These are phyloP conservation scores for Paracyclopina nana DNA, from an alignment of 1,140 invertebrate genomes.

Conservation along the genomic window DNA sequence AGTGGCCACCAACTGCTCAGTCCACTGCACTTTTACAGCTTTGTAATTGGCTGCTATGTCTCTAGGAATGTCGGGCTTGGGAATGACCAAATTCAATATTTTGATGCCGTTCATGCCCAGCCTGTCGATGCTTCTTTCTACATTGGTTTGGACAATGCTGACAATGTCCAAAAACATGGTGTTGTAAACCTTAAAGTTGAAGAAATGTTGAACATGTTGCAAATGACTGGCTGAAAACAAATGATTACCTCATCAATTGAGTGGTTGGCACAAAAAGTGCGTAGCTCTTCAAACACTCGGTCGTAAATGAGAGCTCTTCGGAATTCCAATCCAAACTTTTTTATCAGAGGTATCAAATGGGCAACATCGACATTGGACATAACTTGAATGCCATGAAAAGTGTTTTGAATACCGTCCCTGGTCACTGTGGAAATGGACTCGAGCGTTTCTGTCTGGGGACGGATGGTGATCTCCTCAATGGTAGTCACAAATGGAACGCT, in stretches of 20 bases:
- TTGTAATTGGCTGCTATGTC: conserved; percentile 13
- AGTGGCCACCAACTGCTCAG: conserved; percentile 7
- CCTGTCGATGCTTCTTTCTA: conserved; percentile 1
- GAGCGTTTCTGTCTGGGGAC: neutral
- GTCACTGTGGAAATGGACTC: neutral
- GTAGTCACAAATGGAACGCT: conserved; percentile 2
- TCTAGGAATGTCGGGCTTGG: conserved; percentile 12
- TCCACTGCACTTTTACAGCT: conserved; percentile 15
- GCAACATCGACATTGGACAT: neutral
- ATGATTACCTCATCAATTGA: conserved; percentile 5
- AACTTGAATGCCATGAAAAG: conserved; percentile 6
- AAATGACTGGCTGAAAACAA: neutral
- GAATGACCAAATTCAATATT: conserved; percentile 11
- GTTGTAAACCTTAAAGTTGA: neutral
- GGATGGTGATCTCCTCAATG: neutral
- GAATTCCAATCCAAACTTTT: conserved; percentile 5
- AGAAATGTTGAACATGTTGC: neutral
- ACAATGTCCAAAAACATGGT: conserved; percentile 6
- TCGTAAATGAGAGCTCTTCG: conserved; percentile 5
- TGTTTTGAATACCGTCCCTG: conserved; percentile 11
- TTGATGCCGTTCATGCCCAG: conserved; percentile 5
- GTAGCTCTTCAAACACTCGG: conserved; percentile 2
- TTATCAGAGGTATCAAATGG: neutral
- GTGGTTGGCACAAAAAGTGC: conserved; percentile 4
- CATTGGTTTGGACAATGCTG: neutral